Percentiles rank a stretch among this genome's conserved stretches.
phyloP scores from a whole-genome alignment of 2,113 vertebrate genomes.

The Dendropsophus ebraccatus region DNA sequence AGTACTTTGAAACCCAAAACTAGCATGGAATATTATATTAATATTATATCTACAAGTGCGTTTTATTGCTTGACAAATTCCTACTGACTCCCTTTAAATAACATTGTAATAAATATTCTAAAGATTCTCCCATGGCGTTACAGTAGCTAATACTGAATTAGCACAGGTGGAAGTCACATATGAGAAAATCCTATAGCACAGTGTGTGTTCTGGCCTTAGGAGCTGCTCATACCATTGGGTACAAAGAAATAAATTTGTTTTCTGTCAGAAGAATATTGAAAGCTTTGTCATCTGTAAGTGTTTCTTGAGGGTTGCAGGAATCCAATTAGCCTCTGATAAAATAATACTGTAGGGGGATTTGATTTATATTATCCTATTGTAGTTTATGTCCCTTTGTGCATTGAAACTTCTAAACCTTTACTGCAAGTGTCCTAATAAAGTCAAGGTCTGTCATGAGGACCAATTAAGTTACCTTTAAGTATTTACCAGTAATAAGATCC shows the following conservation, averaged over 20 bases:
- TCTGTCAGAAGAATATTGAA: constrained; percentile 54
- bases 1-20: background rate
- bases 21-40: background rate
- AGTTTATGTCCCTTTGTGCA: constrained; percentile 38
- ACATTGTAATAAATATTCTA: background rate
- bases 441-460: constrained; percentile 38
- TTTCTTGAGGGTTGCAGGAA: constrained; percentile 50
- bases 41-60: background rate
- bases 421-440: constrained; percentile 47
- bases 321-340: constrained; percentile 55
- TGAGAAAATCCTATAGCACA: constrained; percentile 24
- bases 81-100: background rate
- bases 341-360: constrained; percentile 52
- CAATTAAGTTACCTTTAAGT: constrained; percentile 16
- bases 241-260: constrained; percentile 51
- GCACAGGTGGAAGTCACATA: background rate
- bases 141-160: background rate
- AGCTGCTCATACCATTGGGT: constrained; percentile 39
- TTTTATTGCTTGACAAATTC: background rate
- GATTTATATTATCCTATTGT: constrained; percentile 50
- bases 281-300: constrained; percentile 55
- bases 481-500: constrained; percentile 1
- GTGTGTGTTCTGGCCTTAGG: constrained; percentile 29
- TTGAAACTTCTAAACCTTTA: constrained; percentile 34
- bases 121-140: background rate